phyloP scores from a whole-genome alignment of 2,888 invertebrate species.

The Hedya salicella region DNA sequence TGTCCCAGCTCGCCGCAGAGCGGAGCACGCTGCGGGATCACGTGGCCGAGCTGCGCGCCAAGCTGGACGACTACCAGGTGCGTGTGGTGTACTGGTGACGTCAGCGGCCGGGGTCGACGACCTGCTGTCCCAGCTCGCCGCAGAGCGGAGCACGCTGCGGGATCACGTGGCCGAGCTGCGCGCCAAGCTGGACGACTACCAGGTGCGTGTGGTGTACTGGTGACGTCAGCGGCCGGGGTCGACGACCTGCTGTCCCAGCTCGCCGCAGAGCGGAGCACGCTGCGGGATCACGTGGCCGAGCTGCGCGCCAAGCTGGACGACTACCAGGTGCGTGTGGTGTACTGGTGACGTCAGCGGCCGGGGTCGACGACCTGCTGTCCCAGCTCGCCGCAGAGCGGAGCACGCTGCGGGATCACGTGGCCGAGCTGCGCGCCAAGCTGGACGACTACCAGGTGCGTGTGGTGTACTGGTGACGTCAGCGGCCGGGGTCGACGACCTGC shows the following conservation, averaged over 20 bases:
- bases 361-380: slow-evolving; percentile 41
- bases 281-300: not conserved
- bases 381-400: too few species aligned
- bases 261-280: slow-evolving; percentile 53
- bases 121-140: too few species aligned
- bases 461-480: not conserved
- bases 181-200: slow-evolving; percentile 17
- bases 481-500: slow-evolving; percentile 48
- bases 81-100: too few species aligned
- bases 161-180: slow-evolving; percentile 4
- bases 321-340: not conserved
- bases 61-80: slow-evolving; percentile 6
- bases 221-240: not conserved
- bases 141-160: too few species aligned
- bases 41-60: not conserved
- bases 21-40: slow-evolving; percentile 45
- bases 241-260: slow-evolving; percentile 52
- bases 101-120: too few species aligned
- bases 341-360: not conserved
- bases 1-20: slow-evolving; percentile 54
- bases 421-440: not conserved
- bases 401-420: slow-evolving; percentile 3
- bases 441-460: slow-evolving; percentile 27
- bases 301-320: slow-evolving; percentile 12
- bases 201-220: slow-evolving; percentile 3